Conservation (phyloP, 92 coral and sea anemone genomes). For the Parazoanthus swiftii region DNA sequence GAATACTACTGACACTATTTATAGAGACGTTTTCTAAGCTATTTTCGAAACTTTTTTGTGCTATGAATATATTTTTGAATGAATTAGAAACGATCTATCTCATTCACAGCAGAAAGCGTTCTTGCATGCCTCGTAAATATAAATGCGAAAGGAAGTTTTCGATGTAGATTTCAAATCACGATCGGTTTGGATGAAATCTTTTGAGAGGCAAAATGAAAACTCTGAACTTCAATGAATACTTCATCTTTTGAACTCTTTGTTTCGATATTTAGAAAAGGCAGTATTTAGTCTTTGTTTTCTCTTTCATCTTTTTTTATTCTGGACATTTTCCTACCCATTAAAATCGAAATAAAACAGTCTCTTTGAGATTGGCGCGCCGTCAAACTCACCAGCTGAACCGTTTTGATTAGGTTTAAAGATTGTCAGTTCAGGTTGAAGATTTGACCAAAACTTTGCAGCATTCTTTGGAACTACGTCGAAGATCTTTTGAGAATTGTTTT, state of each 20-base stretch:
- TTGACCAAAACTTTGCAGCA: background rate
- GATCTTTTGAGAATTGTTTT: background rate
- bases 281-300: too few relatives aligned
- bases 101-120: constrained; percentile 15
- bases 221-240: constrained; percentile 11
- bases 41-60: constrained; percentile 2
- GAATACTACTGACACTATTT: constrained; percentile 8
- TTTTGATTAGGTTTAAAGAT: background rate
- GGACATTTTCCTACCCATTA: background rate
- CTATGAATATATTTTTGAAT: background rate
- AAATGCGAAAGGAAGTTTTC: constrained; percentile 10
- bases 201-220: background rate
- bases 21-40: background rate
- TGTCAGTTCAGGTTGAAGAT: constrained; percentile 10
- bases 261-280: too few relatives aligned
- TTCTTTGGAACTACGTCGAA: background rate
- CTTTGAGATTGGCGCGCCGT: constrained; percentile 12
- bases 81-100: constrained; percentile 3
- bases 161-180: constrained; percentile 5
- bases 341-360: constrained; percentile 2
- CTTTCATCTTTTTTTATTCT: background rate
- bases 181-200: constrained; percentile 8
- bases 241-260: background rate
- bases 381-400: background rate
- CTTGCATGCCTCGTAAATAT: constrained; percentile 6